These are phyloP conservation scores for Petaurus breviceps DNA, from an alignment of 2,113 vertebrate species.

Conservation along the genomic window DNA sequence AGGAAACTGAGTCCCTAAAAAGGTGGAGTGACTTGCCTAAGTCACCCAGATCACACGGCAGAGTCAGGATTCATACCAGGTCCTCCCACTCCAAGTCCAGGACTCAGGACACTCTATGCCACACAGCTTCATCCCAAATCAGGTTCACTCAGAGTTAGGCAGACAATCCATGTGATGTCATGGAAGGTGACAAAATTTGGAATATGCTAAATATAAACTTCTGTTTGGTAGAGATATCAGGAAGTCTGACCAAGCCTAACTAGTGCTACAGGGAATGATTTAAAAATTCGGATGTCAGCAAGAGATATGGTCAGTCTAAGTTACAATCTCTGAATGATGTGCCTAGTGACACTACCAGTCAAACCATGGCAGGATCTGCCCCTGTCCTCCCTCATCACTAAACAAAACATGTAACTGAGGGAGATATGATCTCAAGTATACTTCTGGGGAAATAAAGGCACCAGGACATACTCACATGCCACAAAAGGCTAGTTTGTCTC, in stretches of 20 bases:
- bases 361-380: background rate
- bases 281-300: background rate
- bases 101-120: background rate
- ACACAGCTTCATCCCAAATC: background rate
- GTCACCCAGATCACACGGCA: background rate
- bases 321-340: background rate
- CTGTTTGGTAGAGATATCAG: background rate
- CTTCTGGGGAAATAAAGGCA: background rate
- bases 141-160: background rate
- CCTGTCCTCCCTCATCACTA: background rate
- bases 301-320: background rate
- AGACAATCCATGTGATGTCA: background rate
- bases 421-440: background rate
- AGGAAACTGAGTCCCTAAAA: background rate
- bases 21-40: background rate
- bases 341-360: background rate
- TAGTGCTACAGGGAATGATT: background rate
- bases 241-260: background rate
- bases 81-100: background rate
- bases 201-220: background rate
- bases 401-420: background rate
- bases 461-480: background rate
- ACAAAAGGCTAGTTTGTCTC: background rate
- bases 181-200: background rate
- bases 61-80: background rate